These are phyloP conservation scores for Drosophila ustulata DNA, from an alignment of 2,888 invertebrate genomes.

Conservation along the genomic window DNA sequence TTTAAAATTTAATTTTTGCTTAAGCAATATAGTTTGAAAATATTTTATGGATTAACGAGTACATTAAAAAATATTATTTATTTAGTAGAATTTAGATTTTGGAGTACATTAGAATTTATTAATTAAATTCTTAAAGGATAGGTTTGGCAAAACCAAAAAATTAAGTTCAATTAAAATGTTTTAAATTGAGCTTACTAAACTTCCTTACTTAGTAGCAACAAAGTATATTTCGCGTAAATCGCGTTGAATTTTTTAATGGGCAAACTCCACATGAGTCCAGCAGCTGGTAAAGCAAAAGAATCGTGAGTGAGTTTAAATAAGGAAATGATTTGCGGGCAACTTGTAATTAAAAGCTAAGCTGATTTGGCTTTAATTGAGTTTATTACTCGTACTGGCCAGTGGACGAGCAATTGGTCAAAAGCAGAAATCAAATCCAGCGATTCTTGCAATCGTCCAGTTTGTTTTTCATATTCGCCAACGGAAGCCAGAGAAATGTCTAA, in stretches of 20 bases:
- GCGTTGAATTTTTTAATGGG: too few relatives aligned
- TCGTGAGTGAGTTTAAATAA: not conserved
- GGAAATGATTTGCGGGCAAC: not conserved
- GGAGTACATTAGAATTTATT: too few relatives aligned
- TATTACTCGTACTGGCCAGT: not conserved
- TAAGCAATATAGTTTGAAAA: too few relatives aligned
- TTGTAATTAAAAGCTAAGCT: conserved; percentile 12
- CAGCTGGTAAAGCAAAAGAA: not conserved
- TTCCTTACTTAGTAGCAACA: too few relatives aligned
- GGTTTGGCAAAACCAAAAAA: too few relatives aligned
- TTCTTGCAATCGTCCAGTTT: conserved; percentile 19
- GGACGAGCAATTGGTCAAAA: not conserved
- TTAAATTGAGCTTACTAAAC: too few relatives aligned
- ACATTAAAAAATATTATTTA: too few relatives aligned
- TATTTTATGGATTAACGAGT: too few relatives aligned
- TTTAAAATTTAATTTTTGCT: too few relatives aligned
- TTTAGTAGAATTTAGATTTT: too few relatives aligned
- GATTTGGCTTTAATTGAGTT: conserved; percentile 16
- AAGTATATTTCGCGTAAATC: not conserved
- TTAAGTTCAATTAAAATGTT: too few relatives aligned
- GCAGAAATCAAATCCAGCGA: conserved; percentile 46
- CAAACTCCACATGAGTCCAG: not conserved
- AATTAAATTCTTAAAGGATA: too few relatives aligned
- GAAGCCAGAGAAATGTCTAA: conserved; percentile 76
- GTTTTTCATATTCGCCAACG: conserved; percentile 39